phyloP scores from a whole-genome alignment of 2,113 vertebrate genomes.

The Motacilla alba region DNA sequence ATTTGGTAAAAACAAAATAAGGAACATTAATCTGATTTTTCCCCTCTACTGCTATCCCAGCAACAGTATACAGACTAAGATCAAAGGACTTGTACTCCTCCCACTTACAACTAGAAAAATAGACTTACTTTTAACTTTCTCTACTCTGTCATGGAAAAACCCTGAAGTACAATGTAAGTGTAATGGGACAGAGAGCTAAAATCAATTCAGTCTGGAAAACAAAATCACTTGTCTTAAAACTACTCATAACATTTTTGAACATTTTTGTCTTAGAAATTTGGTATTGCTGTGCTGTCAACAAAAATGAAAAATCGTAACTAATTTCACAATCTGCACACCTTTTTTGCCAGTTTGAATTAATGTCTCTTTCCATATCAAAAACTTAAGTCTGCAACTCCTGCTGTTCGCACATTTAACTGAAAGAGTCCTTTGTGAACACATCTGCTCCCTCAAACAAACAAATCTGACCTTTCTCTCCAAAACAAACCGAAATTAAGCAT shows the following conservation, averaged over 20 bases:
- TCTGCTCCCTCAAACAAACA: background rate
- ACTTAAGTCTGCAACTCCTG: background rate
- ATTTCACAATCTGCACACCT: background rate
- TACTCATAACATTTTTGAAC: background rate
- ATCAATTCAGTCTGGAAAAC: background rate
- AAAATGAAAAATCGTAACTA: background rate
- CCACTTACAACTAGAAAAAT: background rate
- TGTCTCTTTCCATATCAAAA: background rate
- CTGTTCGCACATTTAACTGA: background rate
- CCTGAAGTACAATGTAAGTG: background rate
- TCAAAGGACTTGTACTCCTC: background rate
- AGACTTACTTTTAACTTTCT: background rate
- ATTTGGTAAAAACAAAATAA: background rate
- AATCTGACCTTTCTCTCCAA: background rate
- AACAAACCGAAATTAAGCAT: background rate
- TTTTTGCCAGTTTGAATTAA: background rate
- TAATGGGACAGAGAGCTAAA: background rate
- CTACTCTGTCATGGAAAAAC: background rate
- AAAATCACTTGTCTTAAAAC: background rate
- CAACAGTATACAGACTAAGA: background rate
- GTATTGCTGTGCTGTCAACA: background rate
- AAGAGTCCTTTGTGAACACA: background rate
- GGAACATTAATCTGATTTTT: background rate
- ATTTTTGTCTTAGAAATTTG: background rate
- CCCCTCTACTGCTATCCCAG: background rate